phyloP scores from a whole-genome alignment of 2,113 vertebrate species.

The Isichthys henryi region DNA sequence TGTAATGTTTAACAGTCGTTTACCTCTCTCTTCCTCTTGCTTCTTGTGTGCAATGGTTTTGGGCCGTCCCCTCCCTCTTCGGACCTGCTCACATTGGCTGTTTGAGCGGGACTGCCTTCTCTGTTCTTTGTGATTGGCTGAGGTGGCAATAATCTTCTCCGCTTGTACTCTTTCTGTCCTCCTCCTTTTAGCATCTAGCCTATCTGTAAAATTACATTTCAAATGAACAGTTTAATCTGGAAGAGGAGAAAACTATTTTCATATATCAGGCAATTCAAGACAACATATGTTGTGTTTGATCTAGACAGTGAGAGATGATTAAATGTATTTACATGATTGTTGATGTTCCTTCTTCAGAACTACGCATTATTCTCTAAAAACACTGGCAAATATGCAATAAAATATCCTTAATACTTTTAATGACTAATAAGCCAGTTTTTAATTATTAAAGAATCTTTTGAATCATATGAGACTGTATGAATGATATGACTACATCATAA shows the following conservation, averaged over 20 bases:
- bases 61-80: constrained; percentile 84
- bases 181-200: constrained; percentile 83
- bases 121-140: constrained; percentile 83
- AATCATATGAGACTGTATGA: background rate
- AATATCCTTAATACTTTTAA: background rate
- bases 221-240: background rate
- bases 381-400: background rate
- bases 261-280: background rate
- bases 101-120: constrained; percentile 77
- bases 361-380: background rate
- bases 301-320: background rate
- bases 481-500: background rate
- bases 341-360: background rate
- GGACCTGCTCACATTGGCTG: constrained; percentile 87
- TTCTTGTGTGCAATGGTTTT: constrained; percentile 89
- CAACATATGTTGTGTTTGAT: background rate
- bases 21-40: constrained; percentile 94
- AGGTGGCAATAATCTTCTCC: constrained; percentile 78
- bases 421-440: background rate
- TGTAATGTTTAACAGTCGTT: background rate
- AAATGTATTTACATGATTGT: background rate
- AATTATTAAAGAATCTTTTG: background rate
- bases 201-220: constrained; percentile 58
- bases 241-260: background rate
- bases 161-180: constrained; percentile 85